A percentile compares a stretch with the other conserved stretches of the same genome.
phyloP scores from a whole-genome alignment of 2,797 vertebrate genomes.

The Poliocrania exsul region DNA sequence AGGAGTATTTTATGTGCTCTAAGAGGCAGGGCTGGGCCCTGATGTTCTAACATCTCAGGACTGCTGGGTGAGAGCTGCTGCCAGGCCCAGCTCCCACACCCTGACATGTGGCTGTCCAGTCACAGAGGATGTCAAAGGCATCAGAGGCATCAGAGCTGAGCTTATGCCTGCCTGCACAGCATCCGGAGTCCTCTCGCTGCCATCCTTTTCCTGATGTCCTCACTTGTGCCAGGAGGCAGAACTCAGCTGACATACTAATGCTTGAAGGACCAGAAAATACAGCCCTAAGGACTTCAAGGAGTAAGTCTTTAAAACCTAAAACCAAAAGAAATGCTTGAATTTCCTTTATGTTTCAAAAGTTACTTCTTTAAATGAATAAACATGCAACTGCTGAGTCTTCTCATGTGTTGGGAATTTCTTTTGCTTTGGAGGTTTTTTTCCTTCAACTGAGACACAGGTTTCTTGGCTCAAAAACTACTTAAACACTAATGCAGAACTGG shows the following conservation, averaged over 20 bases:
- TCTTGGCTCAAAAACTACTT: background rate
- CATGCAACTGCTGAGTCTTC: background rate
- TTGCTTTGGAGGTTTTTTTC: background rate
- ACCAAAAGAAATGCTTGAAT: background rate
- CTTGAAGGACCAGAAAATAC: background rate
- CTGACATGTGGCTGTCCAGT: rapidly evolving
- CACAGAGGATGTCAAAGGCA: background rate
- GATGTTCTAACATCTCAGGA: background rate
- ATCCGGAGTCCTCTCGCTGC: background rate
- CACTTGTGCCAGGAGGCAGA: background rate
- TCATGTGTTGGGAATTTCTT: background rate
- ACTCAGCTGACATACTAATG: background rate
- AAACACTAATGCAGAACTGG: background rate
- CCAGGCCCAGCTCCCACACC: background rate
- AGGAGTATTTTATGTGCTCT: background rate
- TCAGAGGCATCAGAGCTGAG: background rate
- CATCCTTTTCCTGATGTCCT: background rate
- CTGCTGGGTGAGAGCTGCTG: background rate
- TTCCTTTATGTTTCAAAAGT: slow-evolving; percentile 38
- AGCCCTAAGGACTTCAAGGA: background rate
- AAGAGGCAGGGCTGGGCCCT: background rate
- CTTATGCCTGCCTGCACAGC: background rate
- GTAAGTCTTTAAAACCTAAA: background rate
- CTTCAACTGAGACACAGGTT: background rate
- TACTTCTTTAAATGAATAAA: slow-evolving; percentile 8